Base-by-base conservation (phyloP, 1,140 invertebrate genomes). In the Aphis craccivora region DNA sequence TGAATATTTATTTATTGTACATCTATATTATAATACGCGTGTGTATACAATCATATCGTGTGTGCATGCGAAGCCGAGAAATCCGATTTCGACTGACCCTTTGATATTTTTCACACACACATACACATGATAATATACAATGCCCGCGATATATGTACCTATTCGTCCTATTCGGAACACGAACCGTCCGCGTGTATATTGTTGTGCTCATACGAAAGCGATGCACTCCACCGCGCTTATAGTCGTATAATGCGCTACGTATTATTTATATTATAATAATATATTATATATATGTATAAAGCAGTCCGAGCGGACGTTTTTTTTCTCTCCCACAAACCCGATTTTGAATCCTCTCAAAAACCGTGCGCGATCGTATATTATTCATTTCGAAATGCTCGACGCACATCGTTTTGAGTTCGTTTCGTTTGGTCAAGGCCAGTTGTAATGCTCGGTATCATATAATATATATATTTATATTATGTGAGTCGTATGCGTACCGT, bases 81-180 rank as follows among this genome's bases (percentile, higher is more conserved):
- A 84, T 84, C 83, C 40, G 37, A 43, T 84, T 84, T 84, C 37
- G 83, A 84, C 37, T 43, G 40, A 43, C 83, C 83, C 83, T 84
- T 84, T 84, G 83, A 84, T 84, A 84, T 84, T 84, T 40, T 25
- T 40, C 22, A 43, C 37, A 23, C 22, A 40, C 35, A 25, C 23
- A 8, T 14, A 51, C 48, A 3, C 14, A 51, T 14, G 22, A 37
- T 67, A 30, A 9, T 30, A 60, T 37, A 81, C 76, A 37, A 35
- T 37, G 81, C 35, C 2, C 81, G 23, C 81, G 81, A 9, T 23
- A 22, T 25, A 22, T 18, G 37, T 40, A 40, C 37, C 14, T 81
- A 37, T 83, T 84, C 81, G 81, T 2, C 37, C 14, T 81, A 37
- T 83, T 84, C 81, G 81, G 37, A 84, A 84, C 81, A 40, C 35